phyloP scores from a whole-genome alignment of 2,113 vertebrate genomes.

The Aphelocoma coerulescens region DNA sequence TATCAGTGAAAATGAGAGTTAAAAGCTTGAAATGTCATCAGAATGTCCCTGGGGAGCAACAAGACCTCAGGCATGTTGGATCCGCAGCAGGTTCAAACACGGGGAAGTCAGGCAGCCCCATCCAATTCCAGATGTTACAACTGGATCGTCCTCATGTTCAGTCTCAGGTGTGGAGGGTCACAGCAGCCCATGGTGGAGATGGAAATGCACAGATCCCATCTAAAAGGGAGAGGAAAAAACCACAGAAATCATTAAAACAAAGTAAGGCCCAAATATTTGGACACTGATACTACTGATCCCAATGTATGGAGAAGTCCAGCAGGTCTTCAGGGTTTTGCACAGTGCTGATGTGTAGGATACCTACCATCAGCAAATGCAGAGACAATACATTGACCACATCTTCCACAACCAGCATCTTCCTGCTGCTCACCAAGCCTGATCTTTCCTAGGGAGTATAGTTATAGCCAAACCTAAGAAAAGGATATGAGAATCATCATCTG shows the following conservation, averaged over 20 bases:
- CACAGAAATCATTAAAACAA: not conserved
- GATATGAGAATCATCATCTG: not conserved
- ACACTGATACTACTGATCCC: not conserved
- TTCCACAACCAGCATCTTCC: not conserved
- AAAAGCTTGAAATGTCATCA: not conserved
- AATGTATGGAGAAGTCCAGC: not conserved
- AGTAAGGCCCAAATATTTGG: not conserved
- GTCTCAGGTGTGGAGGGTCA: not conserved
- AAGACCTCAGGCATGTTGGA: not conserved
- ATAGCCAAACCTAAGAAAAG: not conserved
- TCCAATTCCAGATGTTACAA: accelerated
- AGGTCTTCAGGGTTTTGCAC: not conserved
- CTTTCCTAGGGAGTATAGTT: not conserved
- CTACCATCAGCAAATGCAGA: not conserved
- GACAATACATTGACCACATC: not conserved
- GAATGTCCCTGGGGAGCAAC: not conserved
- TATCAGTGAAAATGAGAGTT: not conserved
- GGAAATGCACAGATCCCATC: not conserved
- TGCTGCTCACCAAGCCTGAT: not conserved
- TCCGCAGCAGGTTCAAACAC: not conserved
- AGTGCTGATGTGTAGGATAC: not conserved
- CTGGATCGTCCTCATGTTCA: not conserved
- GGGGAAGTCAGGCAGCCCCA: not conserved
- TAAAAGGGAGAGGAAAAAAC: not conserved
- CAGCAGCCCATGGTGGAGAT: not conserved